These are phyloP conservation scores for Benitochromis conjunctus DNA, from an alignment of 2,113 vertebrate genomes.

Conservation along the genomic window DNA sequence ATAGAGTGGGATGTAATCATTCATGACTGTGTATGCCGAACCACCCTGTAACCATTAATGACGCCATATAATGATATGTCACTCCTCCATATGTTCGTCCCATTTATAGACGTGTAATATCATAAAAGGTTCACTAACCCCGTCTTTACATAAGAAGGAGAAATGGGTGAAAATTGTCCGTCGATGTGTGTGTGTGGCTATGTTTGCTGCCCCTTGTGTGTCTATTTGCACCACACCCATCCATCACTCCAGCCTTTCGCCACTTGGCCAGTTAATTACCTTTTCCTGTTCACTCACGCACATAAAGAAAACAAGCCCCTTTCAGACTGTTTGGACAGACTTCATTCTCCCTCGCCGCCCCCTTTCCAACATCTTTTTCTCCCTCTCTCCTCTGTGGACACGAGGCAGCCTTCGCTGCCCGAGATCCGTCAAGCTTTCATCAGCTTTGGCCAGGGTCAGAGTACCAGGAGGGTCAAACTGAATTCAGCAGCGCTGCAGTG, in stretches of 20 bases:
- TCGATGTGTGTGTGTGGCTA: background rate
- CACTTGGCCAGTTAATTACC: slow-evolving; percentile 70
- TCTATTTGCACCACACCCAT: slow-evolving; percentile 58
- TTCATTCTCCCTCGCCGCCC: slow-evolving; percentile 22
- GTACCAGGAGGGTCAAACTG: background rate
- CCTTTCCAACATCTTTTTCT: background rate
- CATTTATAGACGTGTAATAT: slow-evolving; percentile 13
- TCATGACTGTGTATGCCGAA: background rate
- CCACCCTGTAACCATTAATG: slow-evolving; percentile 20
- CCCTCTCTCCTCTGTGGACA: background rate
- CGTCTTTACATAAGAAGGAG: background rate
- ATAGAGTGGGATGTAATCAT: slow-evolving; percentile 21
- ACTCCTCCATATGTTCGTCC: background rate
- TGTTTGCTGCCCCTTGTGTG: slow-evolving; percentile 15
- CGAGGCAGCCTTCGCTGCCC: slow-evolving; percentile 3
- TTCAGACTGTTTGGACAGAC: slow-evolving; percentile 71
- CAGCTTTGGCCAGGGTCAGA: background rate
- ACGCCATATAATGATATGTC: slow-evolving; percentile 21
- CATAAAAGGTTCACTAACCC: slow-evolving; percentile 14
- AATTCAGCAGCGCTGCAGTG: background rate
- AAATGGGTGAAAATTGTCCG: background rate
- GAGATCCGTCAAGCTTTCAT: slow-evolving; percentile 61
- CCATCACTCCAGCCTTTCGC: slow-evolving; percentile 65
- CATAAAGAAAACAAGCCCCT: slow-evolving; percentile 70
- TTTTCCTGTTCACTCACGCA: slow-evolving; percentile 68